Conservation (phyloP, 2,888 invertebrate genomes). For the Gisinianus flammeolus region DNA sequence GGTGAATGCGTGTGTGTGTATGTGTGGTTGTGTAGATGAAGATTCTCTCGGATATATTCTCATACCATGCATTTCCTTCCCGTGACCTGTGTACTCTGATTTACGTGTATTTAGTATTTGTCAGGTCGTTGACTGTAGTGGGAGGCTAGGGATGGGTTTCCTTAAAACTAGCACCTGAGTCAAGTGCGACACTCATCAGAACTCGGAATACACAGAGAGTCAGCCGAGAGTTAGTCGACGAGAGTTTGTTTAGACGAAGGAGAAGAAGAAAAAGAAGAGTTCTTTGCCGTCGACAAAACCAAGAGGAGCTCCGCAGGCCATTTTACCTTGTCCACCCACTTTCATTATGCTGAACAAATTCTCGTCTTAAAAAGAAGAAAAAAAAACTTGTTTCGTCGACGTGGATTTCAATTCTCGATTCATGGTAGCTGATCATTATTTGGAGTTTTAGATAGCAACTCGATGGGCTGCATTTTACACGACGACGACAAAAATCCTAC, state of each 20-base stretch:
- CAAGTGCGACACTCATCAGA: slow-evolving; percentile 34
- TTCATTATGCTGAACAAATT: slow-evolving; percentile 42
- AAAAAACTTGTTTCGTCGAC: slow-evolving; percentile 46
- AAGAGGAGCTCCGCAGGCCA: slow-evolving; percentile 46
- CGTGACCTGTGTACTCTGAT: slow-evolving; percentile 48
- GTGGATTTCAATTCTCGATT: slow-evolving; percentile 39
- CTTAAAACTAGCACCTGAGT: slow-evolving; percentile 40
- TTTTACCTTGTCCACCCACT: slow-evolving; percentile 58
- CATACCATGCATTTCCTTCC: slow-evolving; percentile 39
- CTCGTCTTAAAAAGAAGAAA: slow-evolving; percentile 32
- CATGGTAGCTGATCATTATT: slow-evolving; percentile 38
- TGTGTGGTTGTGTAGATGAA: no score
- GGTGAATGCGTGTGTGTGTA: no score
- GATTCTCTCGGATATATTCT: not conserved
- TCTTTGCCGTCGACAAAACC: slow-evolving; percentile 14
- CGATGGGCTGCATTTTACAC: slow-evolving; percentile 32
- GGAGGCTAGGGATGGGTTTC: slow-evolving; percentile 44
- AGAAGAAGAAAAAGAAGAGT: slow-evolving; percentile 7
- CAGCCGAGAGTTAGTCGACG: slow-evolving; percentile 8
- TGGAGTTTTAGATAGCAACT: slow-evolving; percentile 29
- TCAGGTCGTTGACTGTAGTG: slow-evolving; percentile 45
- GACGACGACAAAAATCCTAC: slow-evolving; percentile 30
- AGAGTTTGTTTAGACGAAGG: not conserved
- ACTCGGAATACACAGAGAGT: not conserved
- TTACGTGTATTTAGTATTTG: slow-evolving; percentile 44